Percentiles rank a stretch among this genome's conserved stretches.
phyloP scores from a whole-genome alignment of 2,888 invertebrate species.

The Aquatica leii region DNA sequence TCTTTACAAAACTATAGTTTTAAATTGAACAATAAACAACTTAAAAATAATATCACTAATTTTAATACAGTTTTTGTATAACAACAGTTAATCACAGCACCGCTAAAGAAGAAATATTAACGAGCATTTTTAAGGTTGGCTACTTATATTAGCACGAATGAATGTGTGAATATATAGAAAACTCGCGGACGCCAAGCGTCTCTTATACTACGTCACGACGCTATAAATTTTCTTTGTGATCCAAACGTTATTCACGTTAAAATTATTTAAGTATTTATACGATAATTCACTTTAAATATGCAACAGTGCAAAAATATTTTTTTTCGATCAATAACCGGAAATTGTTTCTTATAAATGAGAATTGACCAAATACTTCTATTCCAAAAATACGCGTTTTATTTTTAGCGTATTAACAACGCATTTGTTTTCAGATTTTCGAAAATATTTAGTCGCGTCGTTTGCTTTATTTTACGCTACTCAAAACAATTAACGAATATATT shows the following conservation, averaged over 20 bases:
- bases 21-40: no score
- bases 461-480: no score
- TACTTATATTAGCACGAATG: constrained; percentile 48
- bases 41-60: background rate
- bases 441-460: no score
- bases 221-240: constrained; percentile 30
- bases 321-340: background rate
- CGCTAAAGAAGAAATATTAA: background rate
- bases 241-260: constrained; percentile 29
- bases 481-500: no score
- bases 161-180: constrained; percentile 52
- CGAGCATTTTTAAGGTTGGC: constrained; percentile 16
- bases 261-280: constrained; percentile 21
- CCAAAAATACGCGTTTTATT: no score
- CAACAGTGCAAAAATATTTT: background rate
- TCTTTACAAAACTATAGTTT: background rate
- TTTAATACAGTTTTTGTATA: background rate
- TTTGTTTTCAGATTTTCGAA: no score
- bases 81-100: background rate
- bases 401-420: no score
- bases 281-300: no score
- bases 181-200: constrained; percentile 52
- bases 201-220: constrained; percentile 43
- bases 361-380: no score
- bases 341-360: background rate